These are phyloP conservation scores for Imbricaverruca yamaguchii DNA, from an alignment of 2,888 invertebrate genomes.

Conservation along the genomic window DNA sequence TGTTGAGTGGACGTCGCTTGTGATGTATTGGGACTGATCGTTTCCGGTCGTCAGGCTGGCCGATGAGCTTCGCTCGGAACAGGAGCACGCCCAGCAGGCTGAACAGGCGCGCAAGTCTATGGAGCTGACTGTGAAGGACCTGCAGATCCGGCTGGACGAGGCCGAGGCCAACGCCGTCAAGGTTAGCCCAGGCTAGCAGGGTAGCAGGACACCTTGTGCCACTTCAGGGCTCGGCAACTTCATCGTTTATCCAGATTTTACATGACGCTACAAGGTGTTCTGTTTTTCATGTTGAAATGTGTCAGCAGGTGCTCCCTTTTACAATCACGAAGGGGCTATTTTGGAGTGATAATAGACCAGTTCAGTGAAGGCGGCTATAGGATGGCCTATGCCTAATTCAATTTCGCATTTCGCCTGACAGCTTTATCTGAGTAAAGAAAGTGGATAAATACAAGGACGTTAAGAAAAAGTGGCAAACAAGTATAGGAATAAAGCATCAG, in stretches of 20 bases:
- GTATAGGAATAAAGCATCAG: too few relatives aligned
- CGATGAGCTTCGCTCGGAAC: constrained; percentile 97
- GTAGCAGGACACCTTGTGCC: constrained; percentile 31
- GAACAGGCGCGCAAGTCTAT: constrained; percentile 97
- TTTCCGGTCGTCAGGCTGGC: constrained; percentile 46
- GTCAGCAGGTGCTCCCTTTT: too few relatives aligned
- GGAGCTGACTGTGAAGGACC: constrained; percentile 96
- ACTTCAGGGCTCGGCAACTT: neutral
- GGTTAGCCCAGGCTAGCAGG: constrained; percentile 40
- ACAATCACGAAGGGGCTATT: too few relatives aligned
- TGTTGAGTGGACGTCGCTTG: neutral
- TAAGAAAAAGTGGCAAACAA: too few relatives aligned
- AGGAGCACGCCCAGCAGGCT: constrained; percentile 95
- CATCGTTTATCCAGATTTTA: neutral
- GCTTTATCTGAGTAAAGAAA: too few relatives aligned
- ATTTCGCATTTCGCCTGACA: too few relatives aligned
- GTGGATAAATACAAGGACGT: too few relatives aligned
- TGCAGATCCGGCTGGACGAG: constrained; percentile 60
- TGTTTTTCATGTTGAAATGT: neutral
- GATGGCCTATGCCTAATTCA: too few relatives aligned
- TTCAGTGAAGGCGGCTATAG: too few relatives aligned
- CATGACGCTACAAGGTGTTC: neutral
- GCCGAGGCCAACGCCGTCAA: constrained; percentile 51
- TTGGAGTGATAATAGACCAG: too few relatives aligned
- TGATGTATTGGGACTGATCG: neutral